Conservation (phyloP, 2,888 invertebrate species). For the Anoncus sp. region DNA sequence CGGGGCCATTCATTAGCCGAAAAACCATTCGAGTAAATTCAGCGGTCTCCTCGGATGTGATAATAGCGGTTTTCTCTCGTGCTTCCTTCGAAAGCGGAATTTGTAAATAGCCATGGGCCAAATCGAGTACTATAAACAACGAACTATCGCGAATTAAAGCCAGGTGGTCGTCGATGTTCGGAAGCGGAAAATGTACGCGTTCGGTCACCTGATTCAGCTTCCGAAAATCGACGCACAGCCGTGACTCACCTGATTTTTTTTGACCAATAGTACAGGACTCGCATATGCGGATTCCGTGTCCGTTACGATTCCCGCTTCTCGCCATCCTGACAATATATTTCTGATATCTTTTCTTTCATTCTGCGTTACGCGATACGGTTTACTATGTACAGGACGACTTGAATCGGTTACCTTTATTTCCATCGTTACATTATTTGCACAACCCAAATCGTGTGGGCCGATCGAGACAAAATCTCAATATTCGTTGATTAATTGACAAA, state of each 20-base stretch:
- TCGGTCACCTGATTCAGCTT: too few species aligned
- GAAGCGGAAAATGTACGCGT: too few species aligned
- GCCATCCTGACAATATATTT: not conserved
- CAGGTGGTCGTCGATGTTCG: constrained; percentile 9
- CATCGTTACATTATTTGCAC: too few species aligned
- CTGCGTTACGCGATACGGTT: not conserved
- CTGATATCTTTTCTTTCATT: not conserved
- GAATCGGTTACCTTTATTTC: not conserved
- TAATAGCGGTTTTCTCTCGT: constrained; percentile 50
- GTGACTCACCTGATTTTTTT: too few species aligned
- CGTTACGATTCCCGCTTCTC: too few species aligned
- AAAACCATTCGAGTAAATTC: constrained; percentile 44
- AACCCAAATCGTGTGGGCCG: too few species aligned
- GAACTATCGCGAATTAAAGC: not conserved
- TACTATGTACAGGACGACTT: not conserved
- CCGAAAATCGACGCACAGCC: too few species aligned
- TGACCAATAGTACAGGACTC: not conserved
- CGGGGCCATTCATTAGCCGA: constrained; percentile 54
- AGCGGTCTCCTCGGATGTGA: too few species aligned
- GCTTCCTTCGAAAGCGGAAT: constrained; percentile 24
- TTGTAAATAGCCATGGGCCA: too few species aligned
- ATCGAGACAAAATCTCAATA: too few species aligned
- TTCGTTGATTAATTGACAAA: too few species aligned
- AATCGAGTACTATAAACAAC: too few species aligned
- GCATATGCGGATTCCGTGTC: not conserved